Percentiles rank a stretch among this genome's conserved stretches.
phyloP scores from a whole-genome alignment of 1,140 invertebrate species.

The Acromyrmex echinatior region DNA sequence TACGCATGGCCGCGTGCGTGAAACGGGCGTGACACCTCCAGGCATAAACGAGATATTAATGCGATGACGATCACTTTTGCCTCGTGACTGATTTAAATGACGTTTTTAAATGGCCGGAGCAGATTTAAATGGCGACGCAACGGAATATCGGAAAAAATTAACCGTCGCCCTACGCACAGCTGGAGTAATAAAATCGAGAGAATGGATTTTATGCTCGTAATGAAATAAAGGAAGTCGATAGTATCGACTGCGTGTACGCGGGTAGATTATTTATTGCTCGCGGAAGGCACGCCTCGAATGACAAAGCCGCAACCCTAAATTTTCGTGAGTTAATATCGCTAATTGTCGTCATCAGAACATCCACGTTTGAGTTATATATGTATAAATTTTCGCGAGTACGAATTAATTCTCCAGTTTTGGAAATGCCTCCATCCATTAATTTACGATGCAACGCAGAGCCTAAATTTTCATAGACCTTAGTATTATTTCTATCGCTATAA shows the following conservation, averaged over 20 bases:
- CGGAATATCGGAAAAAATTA: neutral
- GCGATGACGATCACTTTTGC: conserved; percentile 33
- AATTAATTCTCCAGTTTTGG: conserved; percentile 6
- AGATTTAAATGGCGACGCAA: conserved; percentile 13
- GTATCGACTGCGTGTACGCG: neutral
- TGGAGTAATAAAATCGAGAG: conserved; percentile 10
- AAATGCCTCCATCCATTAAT: neutral
- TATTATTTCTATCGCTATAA: neutral
- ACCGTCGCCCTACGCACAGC: neutral
- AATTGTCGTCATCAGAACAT: conserved; percentile 15
- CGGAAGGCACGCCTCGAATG: conserved; percentile 8
- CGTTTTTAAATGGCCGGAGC: conserved; percentile 22
- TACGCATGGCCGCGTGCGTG: conserved; percentile 26
- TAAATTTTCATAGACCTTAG: neutral
- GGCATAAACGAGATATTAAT: conserved; percentile 40
- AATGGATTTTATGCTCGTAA: neutral
- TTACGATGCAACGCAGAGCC: neutral
- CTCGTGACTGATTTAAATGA: conserved; percentile 45
- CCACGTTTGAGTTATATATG: conserved; percentile 4
- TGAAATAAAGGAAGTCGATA: conserved; percentile 11
- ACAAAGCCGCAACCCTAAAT: neutral
- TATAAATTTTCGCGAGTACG: conserved; percentile 16
- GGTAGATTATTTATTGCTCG: conserved; percentile 4
- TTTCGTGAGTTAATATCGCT: conserved; percentile 27
- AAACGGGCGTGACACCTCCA: conserved; percentile 40